A percentile compares a stretch with the other conserved stretches of the same genome.
Conservation (phyloP, 1,140 invertebrate genomes). For the Arctopsyche grandis region DNA sequence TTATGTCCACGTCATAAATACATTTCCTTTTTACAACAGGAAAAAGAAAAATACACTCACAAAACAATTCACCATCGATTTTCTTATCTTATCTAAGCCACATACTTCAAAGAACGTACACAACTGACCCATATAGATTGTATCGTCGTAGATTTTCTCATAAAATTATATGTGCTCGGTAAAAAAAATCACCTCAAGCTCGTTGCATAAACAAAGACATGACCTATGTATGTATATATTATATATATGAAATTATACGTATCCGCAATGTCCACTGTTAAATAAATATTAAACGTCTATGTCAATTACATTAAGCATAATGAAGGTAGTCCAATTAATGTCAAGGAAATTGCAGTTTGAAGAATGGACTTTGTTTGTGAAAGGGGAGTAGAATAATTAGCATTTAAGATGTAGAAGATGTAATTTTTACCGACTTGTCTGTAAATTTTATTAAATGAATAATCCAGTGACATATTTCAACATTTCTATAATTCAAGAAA, state of each 20-base stretch:
- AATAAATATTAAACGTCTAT: no score
- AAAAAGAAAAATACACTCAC: not conserved
- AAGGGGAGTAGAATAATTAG: not conserved
- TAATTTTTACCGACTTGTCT: not conserved
- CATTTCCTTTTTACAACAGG: not conserved
- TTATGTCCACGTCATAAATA: not conserved
- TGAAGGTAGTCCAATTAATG: not conserved
- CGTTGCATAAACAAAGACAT: no score
- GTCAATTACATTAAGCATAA: no score
- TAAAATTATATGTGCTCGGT: conserved; percentile 8
- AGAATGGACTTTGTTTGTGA: not conserved
- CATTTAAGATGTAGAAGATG: not conserved
- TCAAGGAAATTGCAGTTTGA: not conserved
- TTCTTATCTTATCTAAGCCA: conserved; percentile 24
- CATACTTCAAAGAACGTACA: conserved; percentile 24
- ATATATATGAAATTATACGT: no score
- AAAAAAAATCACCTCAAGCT: not conserved
- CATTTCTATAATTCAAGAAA: no score
- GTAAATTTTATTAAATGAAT: no score
- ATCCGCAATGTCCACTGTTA: no score
- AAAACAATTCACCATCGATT: conserved; percentile 26
- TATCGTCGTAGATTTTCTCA: conserved; percentile 29
- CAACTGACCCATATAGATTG: conserved; percentile 32
- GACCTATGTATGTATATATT: no score
- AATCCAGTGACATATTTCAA: no score